phyloP scores from a whole-genome alignment of 2,888 invertebrate genomes.

The Epirrhoe alternata region DNA sequence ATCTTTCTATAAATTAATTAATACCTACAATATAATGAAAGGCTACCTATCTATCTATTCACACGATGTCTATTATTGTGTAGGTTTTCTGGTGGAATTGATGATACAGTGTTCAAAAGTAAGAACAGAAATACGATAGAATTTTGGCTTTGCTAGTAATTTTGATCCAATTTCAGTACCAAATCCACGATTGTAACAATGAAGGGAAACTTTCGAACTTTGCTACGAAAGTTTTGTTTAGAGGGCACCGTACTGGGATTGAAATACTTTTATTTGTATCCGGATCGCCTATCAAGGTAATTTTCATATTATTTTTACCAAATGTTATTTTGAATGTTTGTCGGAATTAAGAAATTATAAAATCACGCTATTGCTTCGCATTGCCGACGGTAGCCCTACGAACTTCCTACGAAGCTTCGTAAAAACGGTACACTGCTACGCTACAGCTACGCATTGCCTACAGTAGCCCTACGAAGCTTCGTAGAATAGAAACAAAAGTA shows the following conservation, averaged over 20 bases:
- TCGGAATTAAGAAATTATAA: neutral
- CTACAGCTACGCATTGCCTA: conserved; percentile 1
- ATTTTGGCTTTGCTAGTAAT: no score
- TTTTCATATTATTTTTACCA: neutral
- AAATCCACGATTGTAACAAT: conserved; percentile 37
- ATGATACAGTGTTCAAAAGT: no score
- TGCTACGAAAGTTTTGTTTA: conserved; percentile 65
- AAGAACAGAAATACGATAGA: no score
- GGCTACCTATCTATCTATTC: no score
- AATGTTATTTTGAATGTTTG: neutral
- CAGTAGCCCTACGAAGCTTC: no score
- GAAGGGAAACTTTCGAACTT: conserved; percentile 52
- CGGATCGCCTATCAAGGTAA: conserved; percentile 71
- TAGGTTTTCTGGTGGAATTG: no score
- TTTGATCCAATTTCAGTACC: neutral
- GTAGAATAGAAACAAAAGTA: neutral
- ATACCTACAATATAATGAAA: neutral
- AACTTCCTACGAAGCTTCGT: neutral
- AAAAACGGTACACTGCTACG: neutral
- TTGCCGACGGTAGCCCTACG: neutral
- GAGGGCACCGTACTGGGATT: conserved; percentile 68
- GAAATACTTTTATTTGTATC: conserved; percentile 76
- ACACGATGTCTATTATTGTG: no score
- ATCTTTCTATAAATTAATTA: neutral
- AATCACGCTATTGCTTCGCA: neutral